Conservation (phyloP, 2,888 invertebrate species). For the Lucinisca nassula region DNA sequence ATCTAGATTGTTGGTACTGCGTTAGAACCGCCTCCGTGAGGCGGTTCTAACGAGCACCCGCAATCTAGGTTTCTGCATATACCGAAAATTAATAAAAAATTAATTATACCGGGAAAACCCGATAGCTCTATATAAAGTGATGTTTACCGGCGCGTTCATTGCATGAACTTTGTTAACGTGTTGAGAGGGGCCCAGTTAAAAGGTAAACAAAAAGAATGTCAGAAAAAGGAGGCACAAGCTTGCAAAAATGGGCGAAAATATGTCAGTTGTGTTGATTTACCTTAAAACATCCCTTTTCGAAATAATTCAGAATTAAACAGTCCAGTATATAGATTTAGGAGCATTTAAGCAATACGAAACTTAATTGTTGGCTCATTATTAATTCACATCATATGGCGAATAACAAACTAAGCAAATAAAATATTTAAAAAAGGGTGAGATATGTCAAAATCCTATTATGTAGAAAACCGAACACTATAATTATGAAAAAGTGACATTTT, state of each 20-base stretch:
- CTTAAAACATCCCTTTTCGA: background rate
- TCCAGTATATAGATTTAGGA: background rate
- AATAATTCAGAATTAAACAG: background rate
- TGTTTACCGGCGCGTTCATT: too few species aligned
- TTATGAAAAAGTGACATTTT: conserved; percentile 2
- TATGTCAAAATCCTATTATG: conserved; percentile 1
- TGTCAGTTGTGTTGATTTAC: background rate
- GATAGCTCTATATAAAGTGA: too few species aligned
- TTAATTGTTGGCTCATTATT: conserved; percentile 1
- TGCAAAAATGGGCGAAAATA: background rate
- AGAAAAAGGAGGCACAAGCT: background rate
- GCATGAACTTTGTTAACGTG: too few species aligned
- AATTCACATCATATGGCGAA: background rate
- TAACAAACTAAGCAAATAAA: conserved; percentile 4
- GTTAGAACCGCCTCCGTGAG: too few species aligned
- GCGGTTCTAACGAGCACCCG: too few species aligned
- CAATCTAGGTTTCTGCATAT: too few species aligned
- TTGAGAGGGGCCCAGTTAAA: background rate
- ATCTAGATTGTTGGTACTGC: too few species aligned
- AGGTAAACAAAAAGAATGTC: background rate
- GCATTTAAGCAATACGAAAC: background rate
- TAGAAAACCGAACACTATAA: background rate
- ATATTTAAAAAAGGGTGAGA: background rate
- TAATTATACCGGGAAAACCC: too few species aligned
- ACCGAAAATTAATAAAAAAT: too few species aligned